Percentiles rank a stretch among this genome's conserved stretches.
phyloP scores from a whole-genome alignment of 2,113 vertebrate species.

The Poeciliopsis retropinna region DNA sequence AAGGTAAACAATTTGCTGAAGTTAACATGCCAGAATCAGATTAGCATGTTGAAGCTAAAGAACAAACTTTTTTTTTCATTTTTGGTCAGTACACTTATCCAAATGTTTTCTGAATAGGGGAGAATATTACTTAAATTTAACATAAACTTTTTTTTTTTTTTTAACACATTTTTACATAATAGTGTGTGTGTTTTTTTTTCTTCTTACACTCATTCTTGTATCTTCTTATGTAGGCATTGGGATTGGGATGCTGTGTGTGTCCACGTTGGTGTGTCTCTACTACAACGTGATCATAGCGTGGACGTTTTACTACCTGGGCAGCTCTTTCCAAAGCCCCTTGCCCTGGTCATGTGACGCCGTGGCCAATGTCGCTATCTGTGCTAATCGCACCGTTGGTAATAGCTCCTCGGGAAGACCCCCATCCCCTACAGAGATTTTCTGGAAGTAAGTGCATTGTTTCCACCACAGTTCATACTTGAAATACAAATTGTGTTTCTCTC shows the following conservation, averaged over 20 bases:
- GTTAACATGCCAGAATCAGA: not conserved
- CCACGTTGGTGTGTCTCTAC: slow-evolving; percentile 83
- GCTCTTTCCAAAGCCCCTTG: slow-evolving; percentile 83
- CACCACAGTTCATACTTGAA: not conserved
- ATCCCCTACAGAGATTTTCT: slow-evolving; percentile 84
- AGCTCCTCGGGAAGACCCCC: slow-evolving; percentile 30
- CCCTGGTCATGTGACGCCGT: slow-evolving; percentile 83
- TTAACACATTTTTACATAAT: not conserved
- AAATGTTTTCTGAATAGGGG: too few species aligned
- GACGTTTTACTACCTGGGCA: slow-evolving; percentile 85
- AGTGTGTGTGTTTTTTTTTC: not conserved
- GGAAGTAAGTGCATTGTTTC: slow-evolving; percentile 81
- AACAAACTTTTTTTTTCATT: too few species aligned
- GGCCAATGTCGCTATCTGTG: slow-evolving; percentile 72
- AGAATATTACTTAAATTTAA: too few species aligned
- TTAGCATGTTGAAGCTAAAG: too few species aligned
- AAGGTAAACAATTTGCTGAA: not conserved
- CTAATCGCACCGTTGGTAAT: slow-evolving; percentile 47
- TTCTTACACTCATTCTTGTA: not conserved
- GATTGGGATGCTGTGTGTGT: slow-evolving; percentile 86
- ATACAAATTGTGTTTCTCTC: not conserved
- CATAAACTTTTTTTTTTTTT: too few species aligned
- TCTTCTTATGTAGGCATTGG: slow-evolving; percentile 77
- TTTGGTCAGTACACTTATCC: too few species aligned
- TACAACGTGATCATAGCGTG: slow-evolving; percentile 87